These are phyloP conservation scores for Epistrophe eligans DNA, from an alignment of 2,888 invertebrate species.

Conservation along the genomic window DNA sequence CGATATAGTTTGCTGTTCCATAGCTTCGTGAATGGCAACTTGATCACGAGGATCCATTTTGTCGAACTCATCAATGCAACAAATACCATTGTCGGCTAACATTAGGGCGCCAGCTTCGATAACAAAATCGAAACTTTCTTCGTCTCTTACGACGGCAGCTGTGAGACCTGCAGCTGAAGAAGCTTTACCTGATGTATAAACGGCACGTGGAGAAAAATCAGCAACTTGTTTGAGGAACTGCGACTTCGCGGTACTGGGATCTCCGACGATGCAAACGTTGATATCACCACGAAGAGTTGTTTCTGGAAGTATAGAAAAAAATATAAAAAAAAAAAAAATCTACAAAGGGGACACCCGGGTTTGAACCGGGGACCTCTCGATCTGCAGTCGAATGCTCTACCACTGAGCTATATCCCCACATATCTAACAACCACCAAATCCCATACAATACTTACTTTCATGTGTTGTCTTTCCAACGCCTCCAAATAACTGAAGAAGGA, in stretches of 20 bases:
- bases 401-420: constrained; percentile 79
- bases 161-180: constrained; percentile 99
- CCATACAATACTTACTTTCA: constrained; percentile 86
- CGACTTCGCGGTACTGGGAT: constrained; percentile 99
- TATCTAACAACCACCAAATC: background rate
- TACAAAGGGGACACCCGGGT: constrained; percentile 78
- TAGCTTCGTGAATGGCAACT: constrained; percentile 99
- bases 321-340: constrained; percentile 47
- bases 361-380: constrained; percentile 80
- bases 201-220: constrained; percentile 97
- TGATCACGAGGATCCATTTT: constrained; percentile 99
- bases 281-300: constrained; percentile 98
- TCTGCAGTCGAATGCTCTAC: constrained; percentile 80
- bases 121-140: constrained; percentile 99
- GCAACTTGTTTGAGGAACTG: constrained; percentile 97
- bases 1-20: constrained; percentile 99
- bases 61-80: constrained; percentile 99
- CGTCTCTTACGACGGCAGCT: constrained; percentile 98
- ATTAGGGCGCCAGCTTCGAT: constrained; percentile 99
- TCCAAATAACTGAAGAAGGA: constrained; percentile 97
- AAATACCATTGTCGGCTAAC: constrained; percentile 99
- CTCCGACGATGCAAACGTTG: constrained; percentile 99
- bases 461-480: constrained; percentile 97
- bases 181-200: constrained; percentile 99
- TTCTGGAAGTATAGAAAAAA: constrained; percentile 82